A percentile compares a stretch with the other conserved stretches of the same genome.
These are phyloP conservation scores for Bradypodion pumilum DNA, from an alignment of 2,797 vertebrate genomes.

Conservation along the genomic window DNA sequence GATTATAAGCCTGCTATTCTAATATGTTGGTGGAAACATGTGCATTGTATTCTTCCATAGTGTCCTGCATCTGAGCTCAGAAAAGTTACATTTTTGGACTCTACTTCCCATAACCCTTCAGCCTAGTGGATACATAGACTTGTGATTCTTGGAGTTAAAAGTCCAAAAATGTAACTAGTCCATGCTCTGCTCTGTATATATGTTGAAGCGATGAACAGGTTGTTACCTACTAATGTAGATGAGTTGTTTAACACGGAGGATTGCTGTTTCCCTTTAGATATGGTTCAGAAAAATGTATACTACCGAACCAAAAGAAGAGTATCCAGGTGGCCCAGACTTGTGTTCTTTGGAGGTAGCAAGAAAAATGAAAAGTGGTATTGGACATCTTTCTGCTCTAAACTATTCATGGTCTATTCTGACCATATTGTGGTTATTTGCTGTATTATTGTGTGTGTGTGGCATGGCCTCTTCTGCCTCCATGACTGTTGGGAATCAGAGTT, in stretches of 20 bases:
- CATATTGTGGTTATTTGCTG: neutral
- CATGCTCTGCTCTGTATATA: neutral
- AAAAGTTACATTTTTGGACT: neutral
- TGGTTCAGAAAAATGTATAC: conserved; percentile 63
- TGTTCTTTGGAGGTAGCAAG: neutral
- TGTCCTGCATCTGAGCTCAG: neutral
- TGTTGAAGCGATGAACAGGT: neutral
- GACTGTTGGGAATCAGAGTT: no score
- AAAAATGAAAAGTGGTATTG: conserved; percentile 47
- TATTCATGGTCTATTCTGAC: neutral
- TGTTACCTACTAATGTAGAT: neutral
- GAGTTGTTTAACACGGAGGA: neutral
- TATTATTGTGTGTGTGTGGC: neutral
- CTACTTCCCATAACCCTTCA: neutral
- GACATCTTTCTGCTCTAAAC: neutral
- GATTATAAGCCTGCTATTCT: neutral
- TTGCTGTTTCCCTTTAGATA: conserved; percentile 53
- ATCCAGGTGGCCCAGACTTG: conserved; percentile 39
- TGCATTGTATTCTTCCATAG: no score
- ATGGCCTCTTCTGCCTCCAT: no score
- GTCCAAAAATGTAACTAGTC: neutral
- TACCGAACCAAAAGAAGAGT: conserved; percentile 59
- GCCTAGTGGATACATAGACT: neutral
- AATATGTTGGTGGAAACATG: neutral
- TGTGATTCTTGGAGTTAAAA: neutral